These are phyloP conservation scores for Scophthalmus maximus DNA, from an alignment of 2,113 vertebrate species.

Conservation along the genomic window DNA sequence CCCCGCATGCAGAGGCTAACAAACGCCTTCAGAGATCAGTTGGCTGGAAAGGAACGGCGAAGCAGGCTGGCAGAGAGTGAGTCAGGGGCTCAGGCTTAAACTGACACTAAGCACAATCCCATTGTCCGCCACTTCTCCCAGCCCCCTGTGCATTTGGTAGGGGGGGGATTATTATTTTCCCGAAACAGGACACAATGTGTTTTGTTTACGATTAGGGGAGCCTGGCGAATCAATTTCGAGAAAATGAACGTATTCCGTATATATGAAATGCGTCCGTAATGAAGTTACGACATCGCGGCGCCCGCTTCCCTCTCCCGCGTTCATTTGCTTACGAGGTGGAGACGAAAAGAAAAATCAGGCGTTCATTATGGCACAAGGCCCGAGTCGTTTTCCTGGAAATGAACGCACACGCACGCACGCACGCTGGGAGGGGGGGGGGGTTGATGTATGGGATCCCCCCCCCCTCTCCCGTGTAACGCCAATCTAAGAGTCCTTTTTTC, in stretches of 20 bases:
- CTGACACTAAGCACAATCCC: slow-evolving; percentile 63
- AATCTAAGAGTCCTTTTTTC: slow-evolving; percentile 78
- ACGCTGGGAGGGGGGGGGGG: too few relatives aligned
- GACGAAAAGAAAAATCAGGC: slow-evolving; percentile 64
- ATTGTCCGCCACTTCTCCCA: slow-evolving; percentile 44
- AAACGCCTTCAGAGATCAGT: slow-evolving; percentile 76
- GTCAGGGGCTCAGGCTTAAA: slow-evolving; percentile 63
- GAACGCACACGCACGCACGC: slow-evolving; percentile 73
- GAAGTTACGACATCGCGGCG: slow-evolving; percentile 39
- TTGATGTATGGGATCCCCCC: slow-evolving; percentile 71
- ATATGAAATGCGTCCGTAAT: slow-evolving; percentile 50
- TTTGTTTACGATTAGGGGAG: slow-evolving; percentile 59
- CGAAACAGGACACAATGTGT: slow-evolving; percentile 27
- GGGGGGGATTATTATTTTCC: slow-evolving; percentile 54
- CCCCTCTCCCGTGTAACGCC: slow-evolving; percentile 72
- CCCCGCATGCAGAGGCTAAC: slow-evolving; percentile 60
- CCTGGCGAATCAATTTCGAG: slow-evolving; percentile 7
- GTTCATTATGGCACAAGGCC: slow-evolving; percentile 69
- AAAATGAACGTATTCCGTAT: slow-evolving; percentile 43
- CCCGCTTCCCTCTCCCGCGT: slow-evolving; percentile 32
- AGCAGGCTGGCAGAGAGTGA: slow-evolving; percentile 58
- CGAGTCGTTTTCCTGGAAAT: slow-evolving; percentile 74
- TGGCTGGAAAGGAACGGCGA: slow-evolving; percentile 77
- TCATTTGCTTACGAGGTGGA: slow-evolving; percentile 61
- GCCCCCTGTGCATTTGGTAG: slow-evolving; percentile 26